Conservation (phyloP, 2,888 invertebrate species). For the Erebia ligea region DNA sequence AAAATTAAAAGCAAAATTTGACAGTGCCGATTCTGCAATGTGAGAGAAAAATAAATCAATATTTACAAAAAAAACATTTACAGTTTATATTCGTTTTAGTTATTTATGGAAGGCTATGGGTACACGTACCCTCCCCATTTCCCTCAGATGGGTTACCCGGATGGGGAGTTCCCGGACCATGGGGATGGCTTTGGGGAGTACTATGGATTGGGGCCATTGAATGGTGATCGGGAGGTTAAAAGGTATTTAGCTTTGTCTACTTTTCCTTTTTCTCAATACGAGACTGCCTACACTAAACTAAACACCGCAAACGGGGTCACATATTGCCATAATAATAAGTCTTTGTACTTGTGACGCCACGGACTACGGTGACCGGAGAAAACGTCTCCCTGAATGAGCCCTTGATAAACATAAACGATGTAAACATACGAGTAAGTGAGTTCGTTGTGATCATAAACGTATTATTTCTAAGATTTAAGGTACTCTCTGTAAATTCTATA, state of each 20-base stretch:
- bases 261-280: not conserved
- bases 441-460: too few species aligned
- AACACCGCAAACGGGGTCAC: too few species aligned
- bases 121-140: conserved; percentile 60
- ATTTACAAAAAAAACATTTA: conserved; percentile 45
- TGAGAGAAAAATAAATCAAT: conserved; percentile 42
- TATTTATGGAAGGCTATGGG: conserved; percentile 64
- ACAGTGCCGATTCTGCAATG: conserved; percentile 31
- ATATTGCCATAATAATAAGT: too few species aligned
- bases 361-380: too few species aligned
- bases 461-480: too few species aligned
- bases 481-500: too few species aligned
- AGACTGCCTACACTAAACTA: too few species aligned
- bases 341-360: too few species aligned
- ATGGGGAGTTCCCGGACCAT: conserved; percentile 63
- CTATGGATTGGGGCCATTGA: conserved; percentile 58
- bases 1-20: conserved; percentile 31
- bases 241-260: conserved; percentile 45
- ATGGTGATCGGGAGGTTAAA: conserved; percentile 51
- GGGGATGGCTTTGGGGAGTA: conserved; percentile 73
- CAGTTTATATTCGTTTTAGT: conserved; percentile 45
- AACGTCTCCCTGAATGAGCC: too few species aligned
- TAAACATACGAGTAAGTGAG: too few species aligned
- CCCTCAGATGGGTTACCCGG: conserved; percentile 51
- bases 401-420: too few species aligned